These are phyloP conservation scores for Sitta carolinensis DNA, from an alignment of 2,797 vertebrate genomes.

Conservation along the genomic window DNA sequence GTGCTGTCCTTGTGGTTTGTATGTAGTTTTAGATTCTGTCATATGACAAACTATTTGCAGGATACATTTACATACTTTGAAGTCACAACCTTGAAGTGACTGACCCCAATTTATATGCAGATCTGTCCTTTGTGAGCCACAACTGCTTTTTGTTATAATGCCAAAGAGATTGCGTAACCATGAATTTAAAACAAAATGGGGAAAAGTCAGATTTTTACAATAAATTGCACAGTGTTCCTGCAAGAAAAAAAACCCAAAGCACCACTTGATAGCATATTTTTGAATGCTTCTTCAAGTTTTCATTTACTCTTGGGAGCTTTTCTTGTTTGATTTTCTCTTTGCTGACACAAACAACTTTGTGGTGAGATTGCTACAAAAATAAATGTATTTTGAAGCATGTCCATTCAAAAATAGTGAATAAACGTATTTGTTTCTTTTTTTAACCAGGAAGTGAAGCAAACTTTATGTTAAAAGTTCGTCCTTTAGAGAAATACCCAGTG, in stretches of 20 bases:
- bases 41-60: background rate
- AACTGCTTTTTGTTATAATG: background rate
- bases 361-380: background rate
- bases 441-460: conserved; percentile 85
- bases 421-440: conserved; percentile 52
- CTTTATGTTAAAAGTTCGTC: conserved; percentile 86
- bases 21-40: background rate
- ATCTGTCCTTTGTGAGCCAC: conserved; percentile 6
- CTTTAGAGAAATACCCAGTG: conserved; percentile 91
- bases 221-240: background rate
- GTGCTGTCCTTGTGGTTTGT: background rate
- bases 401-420: conserved; percentile 10
- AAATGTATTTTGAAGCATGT: background rate
- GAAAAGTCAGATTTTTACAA: conserved; percentile 11
- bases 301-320: background rate
- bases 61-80: background rate
- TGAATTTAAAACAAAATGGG: conserved; percentile 15
- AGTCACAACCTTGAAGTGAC: conserved; percentile 16
- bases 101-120: conserved; percentile 35
- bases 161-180: conserved; percentile 16
- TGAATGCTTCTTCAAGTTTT: background rate
- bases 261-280: background rate
- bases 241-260: background rate
- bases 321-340: conserved; percentile 19
- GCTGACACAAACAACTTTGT: background rate